phyloP scores from a whole-genome alignment of 2,888 invertebrate genomes.

The Boloria euphrosyne region DNA sequence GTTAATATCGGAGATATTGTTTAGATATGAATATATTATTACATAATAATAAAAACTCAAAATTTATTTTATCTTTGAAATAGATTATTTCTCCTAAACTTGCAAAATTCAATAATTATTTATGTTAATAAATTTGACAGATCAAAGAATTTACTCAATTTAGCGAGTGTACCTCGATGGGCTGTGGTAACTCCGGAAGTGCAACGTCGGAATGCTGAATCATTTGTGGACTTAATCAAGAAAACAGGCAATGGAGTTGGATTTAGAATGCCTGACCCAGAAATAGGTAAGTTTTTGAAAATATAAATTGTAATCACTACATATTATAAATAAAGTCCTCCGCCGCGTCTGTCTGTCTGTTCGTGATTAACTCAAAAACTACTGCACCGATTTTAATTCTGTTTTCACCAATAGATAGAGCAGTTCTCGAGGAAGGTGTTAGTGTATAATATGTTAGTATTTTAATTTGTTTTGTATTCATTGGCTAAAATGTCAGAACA shows the following conservation, averaged over 20 bases:
- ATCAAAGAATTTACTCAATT: conserved; percentile 58
- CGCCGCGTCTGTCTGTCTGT: too few species aligned
- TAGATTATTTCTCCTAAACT: neutral
- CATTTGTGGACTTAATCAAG: conserved; percentile 72
- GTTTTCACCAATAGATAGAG: too few species aligned
- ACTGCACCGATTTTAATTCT: too few species aligned
- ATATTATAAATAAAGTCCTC: too few species aligned
- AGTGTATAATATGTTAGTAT: too few species aligned
- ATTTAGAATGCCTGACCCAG: conserved; percentile 72
- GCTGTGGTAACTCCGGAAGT: conserved; percentile 75
- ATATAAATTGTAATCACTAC: neutral
- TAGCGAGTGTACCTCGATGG: conserved; percentile 67
- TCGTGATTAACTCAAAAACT: too few species aligned
- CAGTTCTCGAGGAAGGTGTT: too few species aligned
- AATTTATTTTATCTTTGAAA: neutral
- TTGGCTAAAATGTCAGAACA: too few species aligned
- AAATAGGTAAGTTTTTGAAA: conserved; percentile 52
- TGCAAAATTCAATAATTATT: too few species aligned
- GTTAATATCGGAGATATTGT: too few species aligned
- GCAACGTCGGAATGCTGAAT: conserved; percentile 62
- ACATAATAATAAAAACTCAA: neutral
- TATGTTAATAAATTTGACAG: conserved; percentile 44
- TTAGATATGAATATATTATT: neutral
- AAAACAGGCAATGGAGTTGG: conserved; percentile 67
- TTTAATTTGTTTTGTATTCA: too few species aligned